Evolutionary conservation across 1,140 invertebrate species (phyloP).

Genomic region (Heliconius himera): DNA sequence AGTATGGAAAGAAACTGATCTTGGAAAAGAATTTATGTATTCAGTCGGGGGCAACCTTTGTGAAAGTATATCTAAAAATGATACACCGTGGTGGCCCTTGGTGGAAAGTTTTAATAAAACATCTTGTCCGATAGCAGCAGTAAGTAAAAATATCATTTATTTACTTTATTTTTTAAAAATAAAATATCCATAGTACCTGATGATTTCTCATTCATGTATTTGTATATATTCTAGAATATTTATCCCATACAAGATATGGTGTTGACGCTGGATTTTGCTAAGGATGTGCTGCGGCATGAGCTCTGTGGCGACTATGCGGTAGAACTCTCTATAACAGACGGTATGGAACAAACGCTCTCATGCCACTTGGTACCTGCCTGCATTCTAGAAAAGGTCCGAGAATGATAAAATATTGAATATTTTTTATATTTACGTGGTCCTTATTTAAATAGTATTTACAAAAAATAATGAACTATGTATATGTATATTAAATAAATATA

Average conservation of each 20-base stretch:
- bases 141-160: constrained; percentile 27
- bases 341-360: constrained; percentile 32
- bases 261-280: constrained; percentile 46
- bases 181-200: no score
- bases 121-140: constrained; percentile 58
- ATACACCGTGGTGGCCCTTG: constrained; percentile 62
- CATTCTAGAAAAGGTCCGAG: constrained; percentile 41
- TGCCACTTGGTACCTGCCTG: constrained; percentile 46
- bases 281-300: constrained; percentile 47
- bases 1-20: constrained; percentile 58
- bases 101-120: constrained; percentile 51
- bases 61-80: constrained; percentile 53
- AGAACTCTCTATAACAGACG: constrained; percentile 33
- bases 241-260: constrained; percentile 40
- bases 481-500: no score
- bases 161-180: background rate
- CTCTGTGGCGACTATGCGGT: constrained; percentile 51
- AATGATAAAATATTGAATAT: constrained; percentile 4
- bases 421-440: background rate
- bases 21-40: constrained; percentile 60
- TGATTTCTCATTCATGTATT: background rate
- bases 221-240: constrained; percentile 36
- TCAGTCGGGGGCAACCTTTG: constrained; percentile 53
- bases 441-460: background rate
- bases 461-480: no score